Evolutionary conservation across 2,113 vertebrate genomes (phyloP), one percentile per base, ranked within the genome.

Genomic region (Canis aureus): DNA sequence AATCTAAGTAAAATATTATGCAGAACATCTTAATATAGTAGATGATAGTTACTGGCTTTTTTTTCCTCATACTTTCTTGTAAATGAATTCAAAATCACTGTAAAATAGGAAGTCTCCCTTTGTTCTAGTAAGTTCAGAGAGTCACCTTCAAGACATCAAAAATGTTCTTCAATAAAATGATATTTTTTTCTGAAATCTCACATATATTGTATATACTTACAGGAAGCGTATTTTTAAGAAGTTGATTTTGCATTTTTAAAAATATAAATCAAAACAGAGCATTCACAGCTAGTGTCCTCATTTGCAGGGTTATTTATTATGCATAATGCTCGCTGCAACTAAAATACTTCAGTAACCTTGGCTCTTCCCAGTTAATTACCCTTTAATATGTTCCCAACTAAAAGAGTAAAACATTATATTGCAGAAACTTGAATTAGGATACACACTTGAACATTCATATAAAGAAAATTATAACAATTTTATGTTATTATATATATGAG

Each of bases 211-310:
- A 17, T 43, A 79, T 59, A 19, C 5, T 78, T 94, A 35, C 0
- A 38, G 57, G 51, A 82, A 76, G 32, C 71, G 1, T 49, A 22
- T 74, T 91, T 92, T 81, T 73, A 60, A 82, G 11, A 32, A 79
- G 17, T n/a, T 55, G 32, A 19, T 86, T 96, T 94, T 55, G 29
- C 94, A 89, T 16, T 78, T 64, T 82, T 23, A 88, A 53, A 86
- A 49, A 38, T 55, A 76, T 11, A 80, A 13, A 25, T 86, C n/a
- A 43, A 86, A 38, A 43, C 43, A 80, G 60, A 57, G 1, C 11
- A 64, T 25, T 60, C 29, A 86, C 0, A 66, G 2, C 13, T 57
- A 79, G 1, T 43, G 55, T 91, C 8, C 66, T 92, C 67, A 84
- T 20, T 51, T 55, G 15, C 9, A 69, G 57, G 2, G 3, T 16